Conservation (phyloP, 2,888 invertebrate genomes). For the Hydrotaea cyrtoneurina region DNA sequence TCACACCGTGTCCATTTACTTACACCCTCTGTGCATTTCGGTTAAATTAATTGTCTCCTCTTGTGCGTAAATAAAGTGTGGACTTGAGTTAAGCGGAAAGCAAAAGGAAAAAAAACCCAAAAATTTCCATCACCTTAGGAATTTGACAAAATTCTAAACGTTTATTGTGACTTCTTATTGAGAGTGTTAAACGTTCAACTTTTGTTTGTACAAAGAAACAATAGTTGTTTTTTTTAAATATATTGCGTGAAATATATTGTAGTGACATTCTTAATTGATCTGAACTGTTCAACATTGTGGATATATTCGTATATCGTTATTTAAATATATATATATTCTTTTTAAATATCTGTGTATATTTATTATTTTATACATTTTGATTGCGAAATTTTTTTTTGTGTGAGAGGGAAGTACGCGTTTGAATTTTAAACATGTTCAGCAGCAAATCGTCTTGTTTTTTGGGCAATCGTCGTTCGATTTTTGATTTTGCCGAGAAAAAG, state of each 20-base stretch:
- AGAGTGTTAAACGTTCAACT: slow-evolving; percentile 56
- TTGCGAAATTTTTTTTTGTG: slow-evolving; percentile 21
- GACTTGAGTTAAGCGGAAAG: neutral
- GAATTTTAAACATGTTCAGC: slow-evolving; percentile 72
- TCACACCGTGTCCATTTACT: slow-evolving; percentile 41
- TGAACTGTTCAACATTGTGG: slow-evolving; percentile 37
- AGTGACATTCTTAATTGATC: slow-evolving; percentile 19
- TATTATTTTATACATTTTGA: slow-evolving; percentile 32
- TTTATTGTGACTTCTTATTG: slow-evolving; percentile 49
- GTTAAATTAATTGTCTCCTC: slow-evolving; percentile 39
- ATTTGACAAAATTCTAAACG: slow-evolving; percentile 34
- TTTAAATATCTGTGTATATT: slow-evolving; percentile 43
- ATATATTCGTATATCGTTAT: slow-evolving; percentile 35
- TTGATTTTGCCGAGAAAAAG: slow-evolving; percentile 79
- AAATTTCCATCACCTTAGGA: neutral
- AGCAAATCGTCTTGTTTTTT: slow-evolving; percentile 75
- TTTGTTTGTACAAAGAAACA: too few relatives aligned
- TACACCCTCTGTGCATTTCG: slow-evolving; percentile 39
- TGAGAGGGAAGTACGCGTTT: slow-evolving; percentile 27
- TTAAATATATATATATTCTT: slow-evolving; percentile 28
- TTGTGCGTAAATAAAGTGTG: slow-evolving; percentile 55
- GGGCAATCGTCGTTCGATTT: slow-evolving; percentile 79
- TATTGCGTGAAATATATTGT: slow-evolving; percentile 46
- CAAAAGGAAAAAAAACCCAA: neutral
- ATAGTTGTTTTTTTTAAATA: slow-evolving; percentile 21